phyloP scores from a whole-genome alignment of 2,113 vertebrate species.

The Prochilodus magdalenae region DNA sequence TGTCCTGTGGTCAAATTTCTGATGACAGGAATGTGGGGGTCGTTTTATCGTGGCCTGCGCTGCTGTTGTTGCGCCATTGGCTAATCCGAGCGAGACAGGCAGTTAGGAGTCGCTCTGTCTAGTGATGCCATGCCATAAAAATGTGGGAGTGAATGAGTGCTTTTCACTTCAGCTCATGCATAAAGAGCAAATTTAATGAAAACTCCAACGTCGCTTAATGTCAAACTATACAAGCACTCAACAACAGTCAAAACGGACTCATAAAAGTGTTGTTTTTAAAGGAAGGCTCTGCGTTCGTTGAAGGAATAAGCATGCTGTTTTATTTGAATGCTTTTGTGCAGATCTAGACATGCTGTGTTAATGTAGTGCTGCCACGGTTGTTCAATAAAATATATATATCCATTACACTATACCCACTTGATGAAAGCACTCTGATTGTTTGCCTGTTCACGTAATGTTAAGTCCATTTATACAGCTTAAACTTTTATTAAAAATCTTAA shows the following conservation, averaged over 20 bases:
- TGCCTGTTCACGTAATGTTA: not conserved
- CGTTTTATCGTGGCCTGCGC: conserved; percentile 38
- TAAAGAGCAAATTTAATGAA: conserved; percentile 32
- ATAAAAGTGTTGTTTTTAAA: not conserved
- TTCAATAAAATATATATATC: too few species aligned
- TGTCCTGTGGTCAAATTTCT: conserved; percentile 47
- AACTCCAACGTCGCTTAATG: not conserved
- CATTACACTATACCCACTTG: too few species aligned
- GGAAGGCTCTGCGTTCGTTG: not conserved
- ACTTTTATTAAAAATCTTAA: too few species aligned
- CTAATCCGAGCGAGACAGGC: conserved; percentile 42
- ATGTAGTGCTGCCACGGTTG: too few species aligned
- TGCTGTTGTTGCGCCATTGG: conserved; percentile 45
- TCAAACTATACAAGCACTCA: not conserved
- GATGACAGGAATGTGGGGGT: conserved; percentile 42
- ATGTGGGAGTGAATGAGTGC: conserved; percentile 44
- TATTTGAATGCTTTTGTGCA: not conserved
- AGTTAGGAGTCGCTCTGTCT: conserved; percentile 47
- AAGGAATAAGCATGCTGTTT: not conserved
- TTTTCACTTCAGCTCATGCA: conserved; percentile 47
- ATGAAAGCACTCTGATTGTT: too few species aligned
- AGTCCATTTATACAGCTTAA: not conserved
- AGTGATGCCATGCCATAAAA: conserved; percentile 51
- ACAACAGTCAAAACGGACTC: not conserved
- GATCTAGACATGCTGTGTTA: too few species aligned